Evolutionary conservation across 1,140 invertebrate genomes (phyloP), one percentile per base, ranked within the genome.

Genomic region (Elymnias hypermnestra): DNA sequence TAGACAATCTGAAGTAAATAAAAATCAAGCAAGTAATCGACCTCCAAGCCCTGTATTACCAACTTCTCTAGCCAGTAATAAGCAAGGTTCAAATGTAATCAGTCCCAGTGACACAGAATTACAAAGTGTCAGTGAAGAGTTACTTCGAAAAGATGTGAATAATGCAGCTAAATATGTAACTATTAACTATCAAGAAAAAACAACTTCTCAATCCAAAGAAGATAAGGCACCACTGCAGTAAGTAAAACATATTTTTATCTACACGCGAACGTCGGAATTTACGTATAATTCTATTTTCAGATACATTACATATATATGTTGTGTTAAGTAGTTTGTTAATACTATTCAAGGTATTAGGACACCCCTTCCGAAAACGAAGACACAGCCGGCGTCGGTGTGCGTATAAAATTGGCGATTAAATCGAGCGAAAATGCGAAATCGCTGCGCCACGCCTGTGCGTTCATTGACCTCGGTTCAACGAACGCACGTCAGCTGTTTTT

Each of bases 141-240:
- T 94, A n/a, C 88, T 92, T 25, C 88, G 86, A 33, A 92, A 92
- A 66, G 93, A 94, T 61, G 83, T 70, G 0, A 93, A 93, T 63
- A 94, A 92, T 74, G 90, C 90, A 23, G 89, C 91, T 1, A 90
- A 76, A 58, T 87, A 89, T 43, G 86, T 94, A 7, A 91, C 87
- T 0, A 48, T 94, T 2, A 94, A 94, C 77, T 83, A 90, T 50
- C 93, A 94, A 81, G 90, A 90, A 55, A 89, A 90, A 69, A 94
- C 93, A 1, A 88, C 89, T 0, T 91, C 91, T 1, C 87, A 86
- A 44, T 91, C 89, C 13, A 85, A 81, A 26, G 87, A 79, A n/a
- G 94, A 95, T 66, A 89, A 92, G 79, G 92, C 93, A 12, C 88
- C 92, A 7, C 76, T 89, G 57, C 91, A 92, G 92, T 94, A 87